phyloP scores from a whole-genome alignment of 2,797 vertebrate species.

The Leucoraja ocellata region DNA sequence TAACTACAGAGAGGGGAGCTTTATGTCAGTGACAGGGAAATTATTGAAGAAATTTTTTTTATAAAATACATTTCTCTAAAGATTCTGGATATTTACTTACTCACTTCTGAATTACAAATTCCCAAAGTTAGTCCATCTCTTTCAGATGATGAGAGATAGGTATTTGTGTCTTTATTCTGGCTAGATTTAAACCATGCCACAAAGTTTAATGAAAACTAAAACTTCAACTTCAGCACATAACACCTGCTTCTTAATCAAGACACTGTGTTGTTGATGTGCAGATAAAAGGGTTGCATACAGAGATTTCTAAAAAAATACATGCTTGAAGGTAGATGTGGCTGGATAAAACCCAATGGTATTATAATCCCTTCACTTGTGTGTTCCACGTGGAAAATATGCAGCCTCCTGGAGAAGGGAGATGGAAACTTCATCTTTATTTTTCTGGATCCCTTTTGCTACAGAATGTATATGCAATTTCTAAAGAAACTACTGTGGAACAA shows the following conservation, averaged over 20 bases:
- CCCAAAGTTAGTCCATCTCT: neutral
- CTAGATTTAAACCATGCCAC: neutral
- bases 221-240: too few species aligned
- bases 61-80: neutral
- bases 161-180: neutral
- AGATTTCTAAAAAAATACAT: neutral
- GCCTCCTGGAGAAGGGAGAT: neutral
- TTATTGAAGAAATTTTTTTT: too few species aligned
- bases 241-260: neutral
- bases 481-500: neutral
- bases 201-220: neutral
- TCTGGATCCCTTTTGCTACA: too few species aligned
- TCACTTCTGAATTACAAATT: neutral
- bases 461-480: neutral
- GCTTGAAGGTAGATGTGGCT: neutral
- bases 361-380: neutral
- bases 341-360: neutral
- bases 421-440: neutral
- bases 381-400: neutral
- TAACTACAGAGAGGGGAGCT: too few species aligned
- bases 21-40: too few species aligned
- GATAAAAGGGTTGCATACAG: neutral
- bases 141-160: neutral
- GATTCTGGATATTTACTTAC: neutral
- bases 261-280: neutral